Base-by-base conservation (phyloP, 2,888 invertebrate genomes). In the Drosophila hawaiiensis region DNA sequence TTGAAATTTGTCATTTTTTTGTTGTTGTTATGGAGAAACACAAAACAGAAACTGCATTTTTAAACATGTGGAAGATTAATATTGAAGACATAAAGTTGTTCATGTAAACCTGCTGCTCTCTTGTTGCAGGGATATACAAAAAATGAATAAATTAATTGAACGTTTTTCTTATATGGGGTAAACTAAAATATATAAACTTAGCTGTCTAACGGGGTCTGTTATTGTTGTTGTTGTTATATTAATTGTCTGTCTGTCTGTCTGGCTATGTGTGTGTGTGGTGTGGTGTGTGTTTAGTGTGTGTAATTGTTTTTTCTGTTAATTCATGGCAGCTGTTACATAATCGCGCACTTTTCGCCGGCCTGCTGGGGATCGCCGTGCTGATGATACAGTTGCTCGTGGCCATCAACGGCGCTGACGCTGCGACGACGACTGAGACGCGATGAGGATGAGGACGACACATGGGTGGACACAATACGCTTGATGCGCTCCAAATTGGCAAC, bases 401-500 rank as follows among this genome's bases (percentile, higher is more conserved):
- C 89, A 68, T 91, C 93, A 22, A 91, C 83, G 10, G 90, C 85
- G 12, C 91, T 91, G 25, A 88, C 76, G 55, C 92, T 91, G 58
- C 91, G 87, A 0, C 91, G 83, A 41, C 91, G 91, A 58, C 89
- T 84, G 53, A 72, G 71, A 29, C 91, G 84, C 41, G 80, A 62
- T 25, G 47, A 22, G 47, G 47, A 47, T 22, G 47, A 47, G 50
- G 84, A 94, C 89, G 95, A 95, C 65, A 94, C 94, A 92, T 95
- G 95, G 83, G 95, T 95, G 92, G 95, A 95, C 70, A 95, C 91
- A 73, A 95, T 94, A 73, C 95, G 94, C 83, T 95, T 94, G 81
- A 95, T 94, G 61, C 96, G 94, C 91, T 96, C 96, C 28, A 95
- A 95, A 56, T 94, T 93, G 1, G 96, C 96, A 81, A 96, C 94